Conservation (phyloP, 2,113 vertebrate species). For the Holacanthus passer region DNA sequence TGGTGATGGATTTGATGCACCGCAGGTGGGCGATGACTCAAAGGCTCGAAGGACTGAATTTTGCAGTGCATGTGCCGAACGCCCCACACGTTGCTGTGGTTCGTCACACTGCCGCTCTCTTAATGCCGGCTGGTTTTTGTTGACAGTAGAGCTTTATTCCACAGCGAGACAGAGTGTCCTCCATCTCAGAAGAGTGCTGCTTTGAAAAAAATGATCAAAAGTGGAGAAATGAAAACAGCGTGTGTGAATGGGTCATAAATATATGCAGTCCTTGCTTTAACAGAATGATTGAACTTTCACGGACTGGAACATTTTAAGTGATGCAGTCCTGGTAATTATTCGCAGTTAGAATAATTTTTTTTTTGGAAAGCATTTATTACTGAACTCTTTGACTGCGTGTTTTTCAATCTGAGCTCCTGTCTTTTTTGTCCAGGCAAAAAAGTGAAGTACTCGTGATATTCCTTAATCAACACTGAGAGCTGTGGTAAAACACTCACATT, state of each 20-base stretch:
- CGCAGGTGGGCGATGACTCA: constrained; percentile 24
- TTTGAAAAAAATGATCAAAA: neutral
- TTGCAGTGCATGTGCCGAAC: constrained; percentile 16
- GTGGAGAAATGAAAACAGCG: neutral
- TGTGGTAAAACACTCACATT: neutral
- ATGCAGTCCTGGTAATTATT: neutral
- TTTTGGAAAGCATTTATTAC: constrained; percentile 5
- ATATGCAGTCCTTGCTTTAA: neutral
- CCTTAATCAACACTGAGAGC: neutral
- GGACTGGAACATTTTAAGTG: neutral
- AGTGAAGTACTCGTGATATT: neutral
- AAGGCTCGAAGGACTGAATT: constrained; percentile 38
- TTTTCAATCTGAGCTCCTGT: neutral
- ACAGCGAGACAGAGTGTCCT: neutral
- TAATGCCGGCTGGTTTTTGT: constrained; percentile 13
- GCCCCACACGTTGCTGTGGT: neutral
- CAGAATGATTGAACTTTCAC: neutral
- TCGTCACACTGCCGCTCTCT: constrained; percentile 9
- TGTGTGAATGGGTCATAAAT: neutral
- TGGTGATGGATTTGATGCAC: constrained; percentile 33
- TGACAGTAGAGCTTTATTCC: neutral
- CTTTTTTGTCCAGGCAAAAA: neutral
- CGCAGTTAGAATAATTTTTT: neutral
- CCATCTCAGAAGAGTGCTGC: neutral
- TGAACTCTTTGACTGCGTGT: neutral